Percentiles rank a stretch among this genome's conserved stretches.
These are phyloP conservation scores for Neosilurus mollespiculum DNA, from an alignment of 2,797 vertebrate genomes.

Conservation along the genomic window DNA sequence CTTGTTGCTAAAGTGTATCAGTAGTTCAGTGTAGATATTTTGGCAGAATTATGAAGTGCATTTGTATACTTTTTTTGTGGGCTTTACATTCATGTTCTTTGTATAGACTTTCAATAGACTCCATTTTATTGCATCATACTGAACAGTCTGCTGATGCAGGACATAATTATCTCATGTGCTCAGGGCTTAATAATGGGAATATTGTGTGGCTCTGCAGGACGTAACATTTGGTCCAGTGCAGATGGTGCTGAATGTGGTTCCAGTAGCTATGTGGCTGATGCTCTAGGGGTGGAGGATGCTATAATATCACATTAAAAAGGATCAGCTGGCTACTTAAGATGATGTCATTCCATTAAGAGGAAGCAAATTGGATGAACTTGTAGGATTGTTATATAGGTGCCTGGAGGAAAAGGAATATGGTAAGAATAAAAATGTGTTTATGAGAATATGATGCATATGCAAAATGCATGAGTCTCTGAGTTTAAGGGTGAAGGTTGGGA, in stretches of 20 bases:
- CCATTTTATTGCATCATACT: conserved; percentile 2
- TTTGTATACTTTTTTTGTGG: background rate
- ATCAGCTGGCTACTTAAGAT: conserved; percentile 54
- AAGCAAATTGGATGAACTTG: conserved; percentile 5
- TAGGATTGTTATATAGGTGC: background rate
- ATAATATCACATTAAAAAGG: conserved; percentile 48
- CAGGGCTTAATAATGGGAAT: background rate
- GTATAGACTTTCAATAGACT: background rate
- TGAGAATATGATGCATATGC: background rate
- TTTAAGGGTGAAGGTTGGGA: background rate
- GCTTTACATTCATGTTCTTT: background rate
- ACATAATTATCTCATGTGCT: conserved; percentile 6
- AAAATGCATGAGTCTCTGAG: background rate
- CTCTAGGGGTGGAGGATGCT: conserved; percentile 27
- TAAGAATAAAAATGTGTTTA: background rate
- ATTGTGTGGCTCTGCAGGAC: conserved; percentile 7
- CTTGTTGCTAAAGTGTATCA: conserved; percentile 13
- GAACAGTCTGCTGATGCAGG: background rate
- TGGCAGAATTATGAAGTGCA: background rate
- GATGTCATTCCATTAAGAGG: conserved; percentile 44
- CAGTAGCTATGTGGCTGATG: conserved; percentile 23
- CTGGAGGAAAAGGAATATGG: background rate
- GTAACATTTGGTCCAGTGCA: background rate
- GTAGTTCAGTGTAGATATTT: background rate
- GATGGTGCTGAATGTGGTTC: conserved; percentile 11